A percentile compares a stretch with the other conserved stretches of the same genome.
Conservation (phyloP, 2,888 invertebrate genomes). For the Ormyrus rosae region DNA sequence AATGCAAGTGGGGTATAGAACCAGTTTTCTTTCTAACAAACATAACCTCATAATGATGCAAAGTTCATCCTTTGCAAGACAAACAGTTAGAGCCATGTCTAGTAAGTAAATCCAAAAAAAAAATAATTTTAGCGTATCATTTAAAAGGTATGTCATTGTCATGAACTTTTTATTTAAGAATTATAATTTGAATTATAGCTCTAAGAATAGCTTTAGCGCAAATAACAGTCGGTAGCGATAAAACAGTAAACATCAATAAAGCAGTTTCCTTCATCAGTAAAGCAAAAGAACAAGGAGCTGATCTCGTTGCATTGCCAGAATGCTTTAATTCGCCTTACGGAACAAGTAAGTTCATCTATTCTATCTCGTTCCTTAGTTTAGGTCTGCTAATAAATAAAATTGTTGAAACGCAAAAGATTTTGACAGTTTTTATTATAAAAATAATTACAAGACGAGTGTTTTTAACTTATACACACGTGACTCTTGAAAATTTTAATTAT, state of each 20-base stretch:
- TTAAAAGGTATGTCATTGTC: conserved; percentile 6
- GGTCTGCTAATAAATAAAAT: too few relatives aligned
- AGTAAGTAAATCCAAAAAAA: conserved; percentile 60
- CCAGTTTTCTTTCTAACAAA: not conserved
- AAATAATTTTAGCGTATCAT: not conserved
- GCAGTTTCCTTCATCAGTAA: conserved; percentile 84
- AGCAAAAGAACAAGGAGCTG: conserved; percentile 82
- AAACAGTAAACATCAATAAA: conserved; percentile 84
- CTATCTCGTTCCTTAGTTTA: too few relatives aligned
- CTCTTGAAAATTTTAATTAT: not conserved
- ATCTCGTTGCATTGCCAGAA: conserved; percentile 86
- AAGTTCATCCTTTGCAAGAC: conserved; percentile 57
- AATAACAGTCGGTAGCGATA: conserved; percentile 85
- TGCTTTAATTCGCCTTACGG: conserved; percentile 98
- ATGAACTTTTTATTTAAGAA: not conserved
- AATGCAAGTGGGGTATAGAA: conserved; percentile 13
- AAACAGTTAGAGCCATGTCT: conserved; percentile 64
- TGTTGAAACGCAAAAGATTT: too few relatives aligned
- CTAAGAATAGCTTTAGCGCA: conserved; percentile 90
- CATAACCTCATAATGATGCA: conserved; percentile 67
- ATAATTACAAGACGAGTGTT: not conserved
- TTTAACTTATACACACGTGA: not conserved
- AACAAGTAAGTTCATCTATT: conserved; percentile 77
- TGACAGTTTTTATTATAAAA: not conserved
- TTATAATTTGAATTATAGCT: conserved; percentile 73